Evolutionary conservation across 2,888 invertebrate species (phyloP), one percentile per base, ranked within the genome.

Genomic region (Aspidapion aeneum): DNA sequence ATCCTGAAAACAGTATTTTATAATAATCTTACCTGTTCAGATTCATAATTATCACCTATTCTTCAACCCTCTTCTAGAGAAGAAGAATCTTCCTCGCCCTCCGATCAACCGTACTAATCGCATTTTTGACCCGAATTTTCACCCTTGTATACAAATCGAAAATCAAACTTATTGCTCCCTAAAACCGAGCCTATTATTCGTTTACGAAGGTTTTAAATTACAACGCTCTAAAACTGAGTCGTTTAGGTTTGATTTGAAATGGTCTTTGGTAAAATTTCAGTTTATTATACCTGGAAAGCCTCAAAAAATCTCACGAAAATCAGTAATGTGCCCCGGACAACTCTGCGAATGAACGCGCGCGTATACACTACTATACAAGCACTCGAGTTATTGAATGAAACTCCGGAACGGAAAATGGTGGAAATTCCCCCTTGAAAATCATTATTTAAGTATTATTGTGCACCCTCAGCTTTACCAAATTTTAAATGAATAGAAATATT

Each of bases 21-120:
- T n/a, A n/a, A n/a, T n/a, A 35, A 35, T 7, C 72, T 71, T 69
- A 77, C 77, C 77, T 74, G 69, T 61, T 70, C 69, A 70, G 71
- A 76, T 73, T 74, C 78, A 77, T 78, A 70, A 7, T n/a, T n/a
- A 78, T 79, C 79, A 78, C 76, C 79, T 78, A 75, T 75, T 73
- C 70, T 76, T 72, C 66, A 75, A 75, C 71, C 75, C 74, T 69
- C 74, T 74, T 64, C 71, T 73, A 66, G 35, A 35, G 12, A 35
- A 35, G 35, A 76, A 71, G 63, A 74, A 72, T 70, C 75, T 76
- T 69, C 76, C 74, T 68, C 75, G 73, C 63, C 73, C 71, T 60
- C 72, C 72, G 64, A 69, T 71, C 64, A 71, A 69, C 64, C 73
- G 73, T 70, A 75, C 73, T 67, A 74, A 72, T 72, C 72, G 75